A percentile compares a stretch with the other conserved stretches of the same genome.
phyloP scores from a whole-genome alignment of 2,797 vertebrate genomes.

The Margarornis squamiger region DNA sequence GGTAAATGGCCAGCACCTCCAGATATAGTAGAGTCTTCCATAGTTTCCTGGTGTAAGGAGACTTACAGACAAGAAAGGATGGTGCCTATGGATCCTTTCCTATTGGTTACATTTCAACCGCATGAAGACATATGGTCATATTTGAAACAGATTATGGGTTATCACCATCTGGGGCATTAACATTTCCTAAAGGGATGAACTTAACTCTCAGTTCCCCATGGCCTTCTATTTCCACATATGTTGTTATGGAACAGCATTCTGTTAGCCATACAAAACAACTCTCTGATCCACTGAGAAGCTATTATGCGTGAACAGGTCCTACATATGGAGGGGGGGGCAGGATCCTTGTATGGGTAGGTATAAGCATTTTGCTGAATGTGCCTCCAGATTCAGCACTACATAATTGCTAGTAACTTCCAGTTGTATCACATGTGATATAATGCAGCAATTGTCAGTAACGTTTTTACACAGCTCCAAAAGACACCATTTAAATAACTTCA shows the following conservation, averaged over 20 bases:
- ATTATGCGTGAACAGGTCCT: background rate
- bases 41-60: background rate
- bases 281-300: background rate
- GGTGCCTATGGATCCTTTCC: background rate
- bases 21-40: background rate
- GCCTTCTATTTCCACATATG: fast-evolving
- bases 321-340: fast-evolving
- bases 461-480: background rate
- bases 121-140: background rate
- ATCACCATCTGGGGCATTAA: background rate
- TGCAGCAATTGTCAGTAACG: background rate
- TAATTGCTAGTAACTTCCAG: background rate
- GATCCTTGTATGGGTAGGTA: background rate
- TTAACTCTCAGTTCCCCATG: background rate
- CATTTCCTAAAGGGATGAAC: background rate
- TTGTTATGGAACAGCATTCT: background rate
- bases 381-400: background rate
- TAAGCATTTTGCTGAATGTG: background rate
- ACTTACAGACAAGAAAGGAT: background rate
- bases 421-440: background rate
- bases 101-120: background rate
- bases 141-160: background rate
- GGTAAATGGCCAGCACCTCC: background rate
- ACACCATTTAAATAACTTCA: background rate
- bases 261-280: background rate